Conservation (phyloP, 2,113 vertebrate genomes). For the Gavia stellata region DNA sequence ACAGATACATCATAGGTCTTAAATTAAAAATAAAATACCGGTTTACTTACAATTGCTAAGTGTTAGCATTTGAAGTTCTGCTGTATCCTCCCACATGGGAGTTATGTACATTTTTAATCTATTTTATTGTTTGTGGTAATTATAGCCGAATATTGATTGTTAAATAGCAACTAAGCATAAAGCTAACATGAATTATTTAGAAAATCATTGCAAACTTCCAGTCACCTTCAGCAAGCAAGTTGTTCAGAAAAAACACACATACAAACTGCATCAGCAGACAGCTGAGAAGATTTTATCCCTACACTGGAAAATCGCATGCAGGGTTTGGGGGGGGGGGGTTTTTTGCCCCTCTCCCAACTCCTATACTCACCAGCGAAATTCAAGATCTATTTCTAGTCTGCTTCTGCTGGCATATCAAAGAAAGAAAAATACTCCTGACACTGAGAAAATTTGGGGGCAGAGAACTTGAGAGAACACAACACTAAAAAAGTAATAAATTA, state of each 20-base stretch:
- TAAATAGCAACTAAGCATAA: background rate
- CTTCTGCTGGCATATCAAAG: background rate
- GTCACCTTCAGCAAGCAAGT: background rate
- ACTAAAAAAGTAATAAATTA: background rate
- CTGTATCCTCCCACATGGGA: background rate
- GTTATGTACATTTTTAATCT: background rate
- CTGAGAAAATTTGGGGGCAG: background rate
- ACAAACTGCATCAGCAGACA: background rate
- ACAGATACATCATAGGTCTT: too few relatives aligned
- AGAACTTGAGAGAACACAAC: background rate
- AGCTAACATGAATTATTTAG: background rate
- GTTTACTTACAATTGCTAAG: background rate
- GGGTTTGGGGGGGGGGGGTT: too few relatives aligned
- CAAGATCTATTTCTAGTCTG: background rate
- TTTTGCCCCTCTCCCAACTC: background rate
- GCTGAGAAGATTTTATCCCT: background rate
- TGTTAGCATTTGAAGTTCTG: background rate
- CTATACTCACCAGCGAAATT: background rate
- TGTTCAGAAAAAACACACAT: background rate
- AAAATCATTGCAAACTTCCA: background rate
- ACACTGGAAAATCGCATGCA: background rate
- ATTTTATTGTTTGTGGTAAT: background rate
- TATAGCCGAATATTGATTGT: background rate
- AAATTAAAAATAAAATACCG: background rate
- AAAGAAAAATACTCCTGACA: background rate